Evolutionary conservation across 2,888 invertebrate species (phyloP).

Genomic region (Anagyrus pseudococci): DNA sequence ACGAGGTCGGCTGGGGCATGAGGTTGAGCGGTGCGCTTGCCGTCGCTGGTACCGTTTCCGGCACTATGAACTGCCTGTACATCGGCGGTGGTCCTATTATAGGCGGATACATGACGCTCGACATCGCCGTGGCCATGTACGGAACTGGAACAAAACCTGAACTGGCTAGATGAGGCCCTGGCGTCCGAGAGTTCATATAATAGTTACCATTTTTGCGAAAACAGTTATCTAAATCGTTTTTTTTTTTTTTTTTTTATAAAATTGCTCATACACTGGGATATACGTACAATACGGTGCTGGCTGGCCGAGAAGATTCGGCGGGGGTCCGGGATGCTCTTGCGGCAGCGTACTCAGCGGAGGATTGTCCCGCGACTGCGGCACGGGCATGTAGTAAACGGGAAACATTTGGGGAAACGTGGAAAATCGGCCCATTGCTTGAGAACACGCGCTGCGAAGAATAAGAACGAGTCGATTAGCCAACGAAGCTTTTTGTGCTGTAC

Average conservation of each 20-base stretch:
- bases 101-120: slow-evolving; percentile 68
- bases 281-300: slow-evolving; percentile 35
- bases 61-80: slow-evolving; percentile 67
- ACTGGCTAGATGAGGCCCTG: background rate
- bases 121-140: slow-evolving; percentile 64
- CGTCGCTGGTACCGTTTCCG: slow-evolving; percentile 38
- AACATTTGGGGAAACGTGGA: slow-evolving; percentile 58
- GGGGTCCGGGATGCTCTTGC: slow-evolving; percentile 31
- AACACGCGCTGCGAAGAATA: slow-evolving; percentile 43
- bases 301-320: slow-evolving; percentile 32
- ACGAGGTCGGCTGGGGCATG: background rate
- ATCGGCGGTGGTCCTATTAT: slow-evolving; percentile 60
- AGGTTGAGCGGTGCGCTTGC: background rate
- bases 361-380: slow-evolving; percentile 50
- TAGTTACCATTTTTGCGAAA: too few species aligned
- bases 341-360: slow-evolving; percentile 24
- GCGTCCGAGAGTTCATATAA: too few species aligned
- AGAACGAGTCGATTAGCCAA: too few species aligned
- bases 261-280: background rate
- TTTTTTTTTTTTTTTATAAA: background rate
- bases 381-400: slow-evolving; percentile 68
- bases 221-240: too few species aligned
- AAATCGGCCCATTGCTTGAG: slow-evolving; percentile 51
- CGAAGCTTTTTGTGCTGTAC: too few species aligned
- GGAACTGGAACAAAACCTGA: slow-evolving; percentile 64